Evolutionary conservation across 2,888 invertebrate species (phyloP).

Genomic region (Drosophila bunnanda): DNA sequence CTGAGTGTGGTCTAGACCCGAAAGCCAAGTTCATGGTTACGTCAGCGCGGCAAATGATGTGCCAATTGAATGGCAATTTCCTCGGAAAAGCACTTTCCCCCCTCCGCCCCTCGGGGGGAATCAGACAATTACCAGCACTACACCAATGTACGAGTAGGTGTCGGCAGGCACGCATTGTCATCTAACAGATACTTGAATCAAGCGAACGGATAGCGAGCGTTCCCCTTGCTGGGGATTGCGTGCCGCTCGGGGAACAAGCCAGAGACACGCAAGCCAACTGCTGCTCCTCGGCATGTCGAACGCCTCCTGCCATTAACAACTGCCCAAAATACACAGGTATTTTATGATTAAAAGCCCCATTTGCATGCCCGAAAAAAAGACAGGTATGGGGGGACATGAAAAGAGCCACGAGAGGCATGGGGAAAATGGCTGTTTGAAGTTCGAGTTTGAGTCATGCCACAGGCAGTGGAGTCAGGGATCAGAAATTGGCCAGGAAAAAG

Average conservation of each 20-base stretch:
- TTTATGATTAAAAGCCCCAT: constrained; percentile 71
- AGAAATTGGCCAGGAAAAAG: constrained; percentile 26
- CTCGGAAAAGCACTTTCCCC: constrained; percentile 12
- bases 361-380: constrained; percentile 50
- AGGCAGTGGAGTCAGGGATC: neutral
- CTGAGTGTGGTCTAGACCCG: constrained; percentile 23
- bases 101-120: neutral
- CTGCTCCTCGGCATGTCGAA: constrained; percentile 18
- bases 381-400: neutral
- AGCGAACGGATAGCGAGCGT: neutral
- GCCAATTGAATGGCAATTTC: constrained; percentile 66
- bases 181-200: constrained; percentile 60
- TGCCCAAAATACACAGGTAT: constrained; percentile 73
- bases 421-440: constrained; percentile 48
- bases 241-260: constrained; percentile 59
- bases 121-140: constrained; percentile 63
- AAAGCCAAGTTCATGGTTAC: constrained; percentile 40
- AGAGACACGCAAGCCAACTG: constrained; percentile 63
- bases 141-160: constrained; percentile 62
- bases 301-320: constrained; percentile 71
- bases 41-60: constrained; percentile 66
- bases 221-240: constrained; percentile 57
- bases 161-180: constrained; percentile 75
- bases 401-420: neutral
- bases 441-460: constrained; percentile 43